Conservation (phyloP, 2,113 vertebrate species). For the Ceyx cyanopectus region DNA sequence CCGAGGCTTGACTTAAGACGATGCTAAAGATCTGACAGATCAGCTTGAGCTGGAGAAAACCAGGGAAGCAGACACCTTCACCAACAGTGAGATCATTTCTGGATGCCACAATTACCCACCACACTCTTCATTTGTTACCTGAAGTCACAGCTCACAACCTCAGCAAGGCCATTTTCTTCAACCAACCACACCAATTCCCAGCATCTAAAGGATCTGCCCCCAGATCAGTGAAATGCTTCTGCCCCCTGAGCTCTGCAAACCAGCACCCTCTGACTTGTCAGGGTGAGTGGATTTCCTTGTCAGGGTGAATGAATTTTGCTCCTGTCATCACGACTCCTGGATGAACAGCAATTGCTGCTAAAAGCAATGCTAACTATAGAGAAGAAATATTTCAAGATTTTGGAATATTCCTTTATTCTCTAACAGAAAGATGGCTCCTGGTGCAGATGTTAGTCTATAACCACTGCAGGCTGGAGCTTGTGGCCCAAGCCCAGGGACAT, state of each 20-base stretch:
- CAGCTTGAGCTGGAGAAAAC: neutral
- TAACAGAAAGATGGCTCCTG: neutral
- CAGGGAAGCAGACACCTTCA: neutral
- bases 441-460: neutral
- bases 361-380: neutral
- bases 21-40: neutral
- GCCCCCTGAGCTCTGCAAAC: neutral
- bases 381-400: neutral
- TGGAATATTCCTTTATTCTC: neutral
- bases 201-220: neutral
- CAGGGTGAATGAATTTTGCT: no score
- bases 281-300: no score
- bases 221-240: accelerated
- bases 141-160: neutral
- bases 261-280: neutral
- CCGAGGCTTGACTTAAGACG: neutral
- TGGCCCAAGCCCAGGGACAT: neutral
- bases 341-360: neutral
- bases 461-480: neutral
- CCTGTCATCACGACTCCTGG: neutral
- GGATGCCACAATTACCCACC: neutral
- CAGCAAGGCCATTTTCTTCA: neutral
- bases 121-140: neutral
- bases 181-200: neutral
- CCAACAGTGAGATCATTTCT: neutral